These are phyloP conservation scores for Tribolium castaneum DNA, from an alignment of 1,140 invertebrate species.

Conservation along the genomic window DNA sequence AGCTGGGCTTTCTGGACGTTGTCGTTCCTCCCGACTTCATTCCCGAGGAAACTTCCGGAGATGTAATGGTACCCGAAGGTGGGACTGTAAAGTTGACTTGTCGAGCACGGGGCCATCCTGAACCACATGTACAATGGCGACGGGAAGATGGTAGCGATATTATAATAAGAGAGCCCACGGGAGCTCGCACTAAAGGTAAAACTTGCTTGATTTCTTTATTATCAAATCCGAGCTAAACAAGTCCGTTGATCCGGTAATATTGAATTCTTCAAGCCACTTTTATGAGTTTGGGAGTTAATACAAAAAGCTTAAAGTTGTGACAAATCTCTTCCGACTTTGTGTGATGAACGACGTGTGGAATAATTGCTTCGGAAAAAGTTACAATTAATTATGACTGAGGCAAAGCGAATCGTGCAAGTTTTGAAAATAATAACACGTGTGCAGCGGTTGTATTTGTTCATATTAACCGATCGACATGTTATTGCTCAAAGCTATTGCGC, in stretches of 20 bases:
- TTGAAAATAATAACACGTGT: constrained; percentile 23
- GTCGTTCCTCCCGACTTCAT: constrained; percentile 88
- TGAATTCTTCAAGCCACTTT: constrained; percentile 1
- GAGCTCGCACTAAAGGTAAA: constrained; percentile 55
- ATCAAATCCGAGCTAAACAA: background rate
- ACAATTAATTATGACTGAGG: background rate
- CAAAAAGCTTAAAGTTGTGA: constrained; percentile 1
- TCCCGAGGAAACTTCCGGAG: constrained; percentile 82
- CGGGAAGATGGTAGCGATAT: constrained; percentile 86
- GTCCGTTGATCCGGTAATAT: constrained; percentile 4
- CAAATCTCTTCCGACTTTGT: background rate
- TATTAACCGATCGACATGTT: constrained; percentile 47
- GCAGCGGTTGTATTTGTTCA: constrained; percentile 46
- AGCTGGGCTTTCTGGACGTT: constrained; percentile 85
- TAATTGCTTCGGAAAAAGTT: background rate
- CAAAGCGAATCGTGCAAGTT: constrained; percentile 4
- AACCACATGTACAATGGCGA: constrained; percentile 87
- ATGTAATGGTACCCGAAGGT: constrained; percentile 85
- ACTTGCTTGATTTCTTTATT: constrained; percentile 10
- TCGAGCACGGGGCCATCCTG: constrained; percentile 83
- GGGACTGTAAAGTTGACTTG: constrained; percentile 74
- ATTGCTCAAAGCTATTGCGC: constrained; percentile 47
- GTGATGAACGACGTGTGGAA: background rate
- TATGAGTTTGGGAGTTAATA: constrained; percentile 1
- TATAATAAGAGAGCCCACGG: constrained; percentile 67